phyloP scores from a whole-genome alignment of 2,888 invertebrate species.

The Hedya salicella region DNA sequence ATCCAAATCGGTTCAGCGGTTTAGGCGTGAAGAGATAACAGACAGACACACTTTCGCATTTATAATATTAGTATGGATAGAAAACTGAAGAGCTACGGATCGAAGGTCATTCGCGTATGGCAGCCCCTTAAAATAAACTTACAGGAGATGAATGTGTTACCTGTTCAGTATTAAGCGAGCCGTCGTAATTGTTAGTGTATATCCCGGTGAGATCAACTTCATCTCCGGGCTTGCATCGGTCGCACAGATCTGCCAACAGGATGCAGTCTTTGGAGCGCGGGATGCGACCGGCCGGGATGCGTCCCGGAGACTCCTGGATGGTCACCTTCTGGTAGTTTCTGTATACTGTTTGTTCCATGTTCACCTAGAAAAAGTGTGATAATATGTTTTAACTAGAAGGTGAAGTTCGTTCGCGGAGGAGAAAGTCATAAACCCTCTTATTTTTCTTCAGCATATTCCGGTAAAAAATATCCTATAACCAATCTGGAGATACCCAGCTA shows the following conservation, averaged over 20 bases:
- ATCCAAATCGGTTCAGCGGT: too few species aligned
- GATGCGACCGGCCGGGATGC: slow-evolving; percentile 98
- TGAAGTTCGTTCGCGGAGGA: not conserved
- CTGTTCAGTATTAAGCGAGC: slow-evolving; percentile 96
- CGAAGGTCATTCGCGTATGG: too few species aligned
- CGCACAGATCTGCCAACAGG: slow-evolving; percentile 96
- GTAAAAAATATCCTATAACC: too few species aligned
- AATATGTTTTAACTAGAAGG: not conserved
- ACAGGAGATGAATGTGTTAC: slow-evolving; percentile 80
- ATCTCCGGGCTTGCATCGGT: slow-evolving; percentile 98
- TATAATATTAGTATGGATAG: too few species aligned
- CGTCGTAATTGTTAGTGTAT: slow-evolving; percentile 99
- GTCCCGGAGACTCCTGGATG: slow-evolving; percentile 98
- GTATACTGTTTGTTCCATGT: slow-evolving; percentile 99
- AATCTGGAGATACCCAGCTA: too few species aligned
- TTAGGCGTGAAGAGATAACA: too few species aligned
- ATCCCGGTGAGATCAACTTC: slow-evolving; percentile 98
- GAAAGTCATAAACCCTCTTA: too few species aligned
- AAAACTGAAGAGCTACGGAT: too few species aligned
- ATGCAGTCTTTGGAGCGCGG: slow-evolving; percentile 99
- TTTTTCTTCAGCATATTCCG: too few species aligned
- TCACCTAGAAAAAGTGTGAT: slow-evolving; percentile 86
- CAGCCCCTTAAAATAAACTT: too few species aligned
- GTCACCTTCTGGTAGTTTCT: slow-evolving; percentile 99
- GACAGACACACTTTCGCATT: too few species aligned